Evolutionary conservation across 2,797 vertebrate genomes (phyloP).

Genomic region (Hippocampus kuda): DNA sequence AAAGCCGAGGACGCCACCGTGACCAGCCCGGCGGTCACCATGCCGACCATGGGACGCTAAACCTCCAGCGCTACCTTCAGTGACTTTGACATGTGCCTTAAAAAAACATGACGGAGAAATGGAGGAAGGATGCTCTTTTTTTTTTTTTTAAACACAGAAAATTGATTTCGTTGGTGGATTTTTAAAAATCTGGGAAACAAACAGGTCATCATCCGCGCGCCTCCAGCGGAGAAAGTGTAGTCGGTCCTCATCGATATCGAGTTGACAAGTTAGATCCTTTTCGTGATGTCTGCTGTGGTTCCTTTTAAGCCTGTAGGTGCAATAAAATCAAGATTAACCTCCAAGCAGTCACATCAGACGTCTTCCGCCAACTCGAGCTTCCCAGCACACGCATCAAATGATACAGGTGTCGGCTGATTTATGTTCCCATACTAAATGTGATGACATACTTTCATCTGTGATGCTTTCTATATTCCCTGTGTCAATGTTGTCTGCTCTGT

Average conservation of each 20-base stretch:
- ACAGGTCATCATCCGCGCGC: background rate
- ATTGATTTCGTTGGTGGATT: background rate
- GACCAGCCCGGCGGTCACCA: constrained; percentile 80
- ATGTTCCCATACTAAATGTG: background rate
- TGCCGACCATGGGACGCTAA: constrained; percentile 91
- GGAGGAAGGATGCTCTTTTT: constrained; percentile 1
- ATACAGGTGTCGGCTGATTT: background rate
- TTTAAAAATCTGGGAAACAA: background rate
- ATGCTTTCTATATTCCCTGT: background rate
- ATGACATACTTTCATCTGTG: background rate
- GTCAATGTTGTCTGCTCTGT: background rate
- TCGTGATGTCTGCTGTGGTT: background rate
- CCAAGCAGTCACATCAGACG: background rate
- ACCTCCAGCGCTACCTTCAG: constrained; percentile 43
- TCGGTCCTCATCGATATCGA: background rate
- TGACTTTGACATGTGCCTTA: constrained; percentile 46
- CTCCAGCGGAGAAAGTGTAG: background rate
- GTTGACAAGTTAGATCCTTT: background rate
- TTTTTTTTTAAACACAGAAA: background rate
- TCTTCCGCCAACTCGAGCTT: background rate
- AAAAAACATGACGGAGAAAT: constrained; percentile 2
- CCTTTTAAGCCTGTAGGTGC: background rate
- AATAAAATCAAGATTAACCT: background rate
- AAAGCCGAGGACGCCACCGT: constrained; percentile 85
- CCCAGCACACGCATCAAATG: background rate